Evolutionary conservation across 2,113 vertebrate genomes (phyloP).

Genomic region (Globicephala melas): DNA sequence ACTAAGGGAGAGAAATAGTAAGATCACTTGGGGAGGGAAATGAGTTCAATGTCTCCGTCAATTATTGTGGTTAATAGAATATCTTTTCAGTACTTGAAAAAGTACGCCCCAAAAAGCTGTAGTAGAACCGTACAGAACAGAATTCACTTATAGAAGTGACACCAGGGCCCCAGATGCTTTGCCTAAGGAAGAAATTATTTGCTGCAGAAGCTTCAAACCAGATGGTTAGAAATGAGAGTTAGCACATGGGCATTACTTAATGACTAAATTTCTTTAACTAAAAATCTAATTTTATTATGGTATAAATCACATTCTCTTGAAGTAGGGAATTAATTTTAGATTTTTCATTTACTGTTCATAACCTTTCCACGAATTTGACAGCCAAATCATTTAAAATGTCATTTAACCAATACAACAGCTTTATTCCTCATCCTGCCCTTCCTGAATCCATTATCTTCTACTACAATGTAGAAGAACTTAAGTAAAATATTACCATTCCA

Average conservation of each 20-base stretch:
- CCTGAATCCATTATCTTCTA: conserved; percentile 72
- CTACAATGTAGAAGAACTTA: conserved; percentile 62
- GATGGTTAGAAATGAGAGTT: conserved; percentile 82
- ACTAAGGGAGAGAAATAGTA: neutral
- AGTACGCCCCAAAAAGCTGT: neutral
- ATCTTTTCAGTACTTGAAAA: neutral
- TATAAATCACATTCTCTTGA: conserved; percentile 80
- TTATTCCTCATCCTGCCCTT: conserved; percentile 71
- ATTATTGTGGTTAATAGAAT: neutral
- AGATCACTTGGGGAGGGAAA: neutral
- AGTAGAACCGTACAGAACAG: conserved; percentile 26
- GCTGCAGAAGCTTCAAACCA: conserved; percentile 75
- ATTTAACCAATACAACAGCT: conserved; percentile 75
- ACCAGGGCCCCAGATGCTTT: conserved; percentile 44
- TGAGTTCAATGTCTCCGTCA: neutral
- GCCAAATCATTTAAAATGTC: conserved; percentile 74
- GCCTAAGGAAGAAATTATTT: conserved; percentile 71
- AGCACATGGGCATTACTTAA: conserved; percentile 78
- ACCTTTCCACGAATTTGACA: conserved; percentile 69
- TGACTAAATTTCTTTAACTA: conserved; percentile 84
- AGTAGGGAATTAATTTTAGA: conserved; percentile 70
- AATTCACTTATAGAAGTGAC: conserved; percentile 66
- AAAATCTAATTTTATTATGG: conserved; percentile 82
- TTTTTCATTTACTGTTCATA: conserved; percentile 76
- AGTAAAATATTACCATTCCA: conserved; percentile 67